Evolutionary conservation across 2,888 invertebrate genomes (phyloP), one percentile per base, ranked within the genome.

Genomic region (Mythimna vitellina): DNA sequence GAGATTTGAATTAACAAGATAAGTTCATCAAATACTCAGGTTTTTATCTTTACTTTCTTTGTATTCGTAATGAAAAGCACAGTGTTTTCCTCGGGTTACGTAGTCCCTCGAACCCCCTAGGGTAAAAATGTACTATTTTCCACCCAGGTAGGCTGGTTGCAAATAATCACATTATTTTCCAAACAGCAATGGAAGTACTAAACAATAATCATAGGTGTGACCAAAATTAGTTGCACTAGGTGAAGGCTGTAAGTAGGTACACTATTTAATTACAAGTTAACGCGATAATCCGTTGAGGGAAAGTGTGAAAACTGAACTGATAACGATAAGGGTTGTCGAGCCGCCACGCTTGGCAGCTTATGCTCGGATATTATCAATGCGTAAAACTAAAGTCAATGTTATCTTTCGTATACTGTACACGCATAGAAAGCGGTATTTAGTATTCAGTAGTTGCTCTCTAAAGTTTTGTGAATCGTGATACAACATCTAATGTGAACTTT

Each of bases 331-430:
- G 66, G 57, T 61, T 69, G 66, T 74, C 51, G 62, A 78, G 65
- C 58, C 58, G 84, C 70, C 83, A 84, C 81, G 83, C 82, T 65
- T 66, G 78, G 73, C 46, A 77, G 84, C 80, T 71, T 70, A 57
- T 63, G 60, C 54, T 64, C 64, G 56, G 66, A 64, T 56, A 66
- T 69, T 70, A 81, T 83, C 76, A 80, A 75, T 49, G 66, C 54
- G 74, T 77, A 70, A 78, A 53, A 76, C 65, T 46, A 73, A 83
- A 78, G 56, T 68, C 72, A 62, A 69, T 78, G 85, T 88, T 89
- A 91, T 90, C 89, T 88, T 71, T 82, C 82, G 63, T 70, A 79
- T 70, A 74, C 60, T 25, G 58, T 61, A 67, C 56, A 68, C 58
- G 67, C 68, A 73, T 67, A 57, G 63, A 74, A 73, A 77, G 78